These are phyloP conservation scores for Rachycentron canadum DNA, from an alignment of 2,797 vertebrate genomes.

Conservation along the genomic window DNA sequence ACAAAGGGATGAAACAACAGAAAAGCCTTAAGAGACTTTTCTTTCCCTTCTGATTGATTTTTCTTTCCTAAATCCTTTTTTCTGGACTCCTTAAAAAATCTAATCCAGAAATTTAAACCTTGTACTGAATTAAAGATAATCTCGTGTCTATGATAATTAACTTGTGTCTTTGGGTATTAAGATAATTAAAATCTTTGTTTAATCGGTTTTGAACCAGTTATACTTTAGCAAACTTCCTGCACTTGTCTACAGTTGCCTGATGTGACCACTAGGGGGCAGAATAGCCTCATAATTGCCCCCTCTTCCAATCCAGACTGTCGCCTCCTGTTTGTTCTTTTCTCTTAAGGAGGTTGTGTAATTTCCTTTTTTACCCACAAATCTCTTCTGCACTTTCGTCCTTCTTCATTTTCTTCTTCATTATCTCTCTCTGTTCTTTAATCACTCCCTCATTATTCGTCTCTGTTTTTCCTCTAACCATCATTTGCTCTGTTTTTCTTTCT, in stretches of 20 bases:
- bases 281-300: conserved; percentile 31
- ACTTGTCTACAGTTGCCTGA: not conserved
- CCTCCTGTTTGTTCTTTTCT: too few species aligned
- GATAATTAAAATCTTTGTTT: not conserved
- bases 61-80: too few species aligned
- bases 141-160: not conserved
- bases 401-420: not conserved
- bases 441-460: not conserved
- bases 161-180: not conserved
- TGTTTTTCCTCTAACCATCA: not conserved
- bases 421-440: not conserved
- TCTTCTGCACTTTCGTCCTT: not conserved
- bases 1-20: too few species aligned
- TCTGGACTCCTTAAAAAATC: not conserved
- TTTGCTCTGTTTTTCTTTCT: not conserved
- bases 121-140: not conserved
- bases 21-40: too few species aligned
- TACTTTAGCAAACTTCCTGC: not conserved
- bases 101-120: not conserved
- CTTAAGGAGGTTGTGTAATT: not conserved
- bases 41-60: too few species aligned
- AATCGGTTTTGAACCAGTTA: not conserved
- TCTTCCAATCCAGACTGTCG: rapidly evolving
- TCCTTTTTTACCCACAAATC: not conserved
- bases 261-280: conserved; percentile 69